A percentile compares a stretch with the other conserved stretches of the same genome.
Conservation (phyloP, 2,888 invertebrate genomes). For the Drosophila paranaensis region DNA sequence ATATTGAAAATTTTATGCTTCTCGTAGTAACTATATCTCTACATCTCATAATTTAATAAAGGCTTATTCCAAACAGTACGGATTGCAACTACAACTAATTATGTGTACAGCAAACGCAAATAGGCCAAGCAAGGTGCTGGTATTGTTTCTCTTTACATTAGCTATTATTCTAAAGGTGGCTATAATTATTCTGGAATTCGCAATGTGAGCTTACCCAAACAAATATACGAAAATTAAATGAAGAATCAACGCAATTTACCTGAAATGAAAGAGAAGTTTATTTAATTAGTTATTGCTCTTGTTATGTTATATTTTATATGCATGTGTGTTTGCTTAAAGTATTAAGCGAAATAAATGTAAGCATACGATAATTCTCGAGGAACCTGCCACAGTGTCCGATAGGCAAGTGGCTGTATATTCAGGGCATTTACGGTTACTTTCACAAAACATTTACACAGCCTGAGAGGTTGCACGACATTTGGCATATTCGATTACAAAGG, state of each 20-base stretch:
- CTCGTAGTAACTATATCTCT: not conserved
- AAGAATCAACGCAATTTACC: conserved; percentile 48
- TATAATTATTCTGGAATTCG: conserved; percentile 53
- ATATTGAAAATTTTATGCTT: not conserved
- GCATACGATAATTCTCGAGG: not conserved
- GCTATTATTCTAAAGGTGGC: conserved; percentile 58
- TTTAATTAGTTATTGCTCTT: conserved; percentile 30
- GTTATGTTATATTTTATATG: not conserved
- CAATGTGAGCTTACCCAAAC: conserved; percentile 32
- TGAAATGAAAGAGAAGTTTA: conserved; percentile 39
- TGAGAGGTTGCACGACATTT: conserved; percentile 8
- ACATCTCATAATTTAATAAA: conserved; percentile 3
- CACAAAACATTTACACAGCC: not conserved
- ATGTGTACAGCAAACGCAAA: conserved; percentile 12
- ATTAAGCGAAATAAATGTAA: conserved; percentile 1
- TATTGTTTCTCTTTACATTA: conserved; percentile 49
- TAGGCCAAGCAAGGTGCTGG: conserved; percentile 42
- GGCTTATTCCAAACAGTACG: not conserved
- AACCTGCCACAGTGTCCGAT: not conserved
- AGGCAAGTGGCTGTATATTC: not conserved
- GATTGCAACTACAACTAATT: not conserved
- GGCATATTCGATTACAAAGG: conserved; percentile 54
- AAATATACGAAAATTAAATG: not conserved
- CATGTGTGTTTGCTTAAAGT: not conserved
- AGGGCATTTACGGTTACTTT: not conserved